Evolutionary conservation across 1,140 invertebrate genomes (phyloP).

Genomic region (Diuraphis noxia): DNA sequence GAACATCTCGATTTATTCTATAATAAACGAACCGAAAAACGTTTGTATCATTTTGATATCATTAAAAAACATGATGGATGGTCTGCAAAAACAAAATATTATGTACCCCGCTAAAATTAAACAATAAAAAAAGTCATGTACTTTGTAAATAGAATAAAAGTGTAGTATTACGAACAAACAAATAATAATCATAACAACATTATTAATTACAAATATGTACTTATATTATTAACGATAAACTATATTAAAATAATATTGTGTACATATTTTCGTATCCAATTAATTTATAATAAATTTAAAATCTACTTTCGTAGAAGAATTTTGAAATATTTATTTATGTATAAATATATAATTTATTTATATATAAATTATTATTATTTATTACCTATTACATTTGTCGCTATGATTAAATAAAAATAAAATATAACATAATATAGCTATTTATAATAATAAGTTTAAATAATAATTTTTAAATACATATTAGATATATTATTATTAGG

Average conservation of each 20-base stretch:
- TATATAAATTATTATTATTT: constrained; percentile 21
- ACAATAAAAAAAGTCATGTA: background rate
- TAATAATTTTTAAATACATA: constrained; percentile 1
- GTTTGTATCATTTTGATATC: no score
- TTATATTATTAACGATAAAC: constrained; percentile 13
- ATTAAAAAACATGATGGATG: background rate
- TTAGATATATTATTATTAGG: background rate
- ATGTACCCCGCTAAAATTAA: background rate
- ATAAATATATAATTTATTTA: background rate
- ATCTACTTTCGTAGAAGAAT: constrained; percentile 6
- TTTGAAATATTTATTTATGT: constrained; percentile 21
- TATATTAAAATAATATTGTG: constrained; percentile 25
- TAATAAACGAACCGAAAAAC: background rate
- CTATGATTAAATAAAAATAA: constrained; percentile 17
- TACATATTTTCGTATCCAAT: constrained; percentile 36
- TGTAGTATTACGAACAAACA: background rate
- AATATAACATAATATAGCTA: constrained; percentile 14
- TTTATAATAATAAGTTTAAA: constrained; percentile 5
- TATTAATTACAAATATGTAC: constrained; percentile 40
- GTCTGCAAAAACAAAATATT: background rate
- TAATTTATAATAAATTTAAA: constrained; percentile 18
- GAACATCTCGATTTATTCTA: background rate
- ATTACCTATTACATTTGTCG: constrained; percentile 12
- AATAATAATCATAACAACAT: background rate
- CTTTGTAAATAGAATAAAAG: constrained; percentile 24